phyloP scores from a whole-genome alignment of 2,113 vertebrate genomes.

The Coptodon rendalli region DNA sequence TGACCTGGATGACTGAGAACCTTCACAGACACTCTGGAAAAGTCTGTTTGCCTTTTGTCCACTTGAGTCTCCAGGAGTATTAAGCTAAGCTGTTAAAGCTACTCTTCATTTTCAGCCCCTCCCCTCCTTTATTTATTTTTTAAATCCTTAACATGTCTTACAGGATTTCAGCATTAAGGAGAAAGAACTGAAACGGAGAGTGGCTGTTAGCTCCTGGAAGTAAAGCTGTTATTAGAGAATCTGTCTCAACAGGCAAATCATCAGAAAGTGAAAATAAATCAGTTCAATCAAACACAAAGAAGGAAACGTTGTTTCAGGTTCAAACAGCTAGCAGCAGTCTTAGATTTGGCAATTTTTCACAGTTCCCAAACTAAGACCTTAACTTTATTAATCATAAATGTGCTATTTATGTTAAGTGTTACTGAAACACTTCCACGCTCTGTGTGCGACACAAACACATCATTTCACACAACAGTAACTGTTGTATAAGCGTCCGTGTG shows the following conservation, averaged over 20 bases:
- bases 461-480: neutral
- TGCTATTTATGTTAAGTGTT: neutral
- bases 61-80: rapidly evolving
- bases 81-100: neutral
- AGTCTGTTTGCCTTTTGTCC: neutral
- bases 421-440: neutral
- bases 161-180: neutral
- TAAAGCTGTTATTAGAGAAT: neutral
- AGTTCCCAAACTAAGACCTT: neutral
- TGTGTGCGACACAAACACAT: neutral
- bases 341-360: neutral
- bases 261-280: neutral
- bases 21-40: too few relatives aligned
- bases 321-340: neutral
- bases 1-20: too few relatives aligned
- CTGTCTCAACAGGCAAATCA: neutral
- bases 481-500: neutral
- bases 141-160: neutral
- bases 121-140: neutral
- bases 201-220: neutral
- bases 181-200: neutral
- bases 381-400: neutral
- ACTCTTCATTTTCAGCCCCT: rapidly evolving
- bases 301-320: rapidly evolving
- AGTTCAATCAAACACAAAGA: neutral